These are phyloP conservation scores for Eremophila alpestris DNA, from an alignment of 2,797 vertebrate species.

Conservation along the genomic window DNA sequence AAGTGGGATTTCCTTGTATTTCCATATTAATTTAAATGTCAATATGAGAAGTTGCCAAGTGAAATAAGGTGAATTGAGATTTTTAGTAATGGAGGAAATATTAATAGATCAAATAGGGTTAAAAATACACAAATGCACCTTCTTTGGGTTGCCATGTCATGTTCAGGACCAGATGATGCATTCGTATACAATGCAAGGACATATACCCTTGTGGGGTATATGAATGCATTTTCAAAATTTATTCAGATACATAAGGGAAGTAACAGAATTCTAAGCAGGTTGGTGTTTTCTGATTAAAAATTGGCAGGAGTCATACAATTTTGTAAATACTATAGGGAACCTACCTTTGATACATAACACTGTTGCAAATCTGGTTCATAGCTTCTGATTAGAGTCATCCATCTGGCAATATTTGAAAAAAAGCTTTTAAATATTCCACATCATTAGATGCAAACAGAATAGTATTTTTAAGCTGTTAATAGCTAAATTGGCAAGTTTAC, in stretches of 20 bases:
- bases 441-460: not conserved
- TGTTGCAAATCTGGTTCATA: not conserved
- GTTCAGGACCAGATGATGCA: not conserved
- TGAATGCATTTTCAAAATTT: not conserved
- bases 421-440: not conserved
- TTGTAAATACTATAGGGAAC: not conserved
- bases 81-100: not conserved
- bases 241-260: not conserved
- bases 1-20: not conserved
- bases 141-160: not conserved
- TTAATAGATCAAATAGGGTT: not conserved
- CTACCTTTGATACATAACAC: not conserved
- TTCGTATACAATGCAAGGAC: not conserved
- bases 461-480: not conserved
- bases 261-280: not conserved
- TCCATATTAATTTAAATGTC: not conserved
- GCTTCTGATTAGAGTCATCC: not conserved
- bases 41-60: not conserved
- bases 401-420: not conserved
- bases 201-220: not conserved
- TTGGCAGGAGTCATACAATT: not conserved
- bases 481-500: not conserved
- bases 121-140: not conserved
- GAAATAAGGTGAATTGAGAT: not conserved
- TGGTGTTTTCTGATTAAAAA: not conserved